phyloP scores from a whole-genome alignment of 2,797 vertebrate species.

The Microtus obscurus region DNA sequence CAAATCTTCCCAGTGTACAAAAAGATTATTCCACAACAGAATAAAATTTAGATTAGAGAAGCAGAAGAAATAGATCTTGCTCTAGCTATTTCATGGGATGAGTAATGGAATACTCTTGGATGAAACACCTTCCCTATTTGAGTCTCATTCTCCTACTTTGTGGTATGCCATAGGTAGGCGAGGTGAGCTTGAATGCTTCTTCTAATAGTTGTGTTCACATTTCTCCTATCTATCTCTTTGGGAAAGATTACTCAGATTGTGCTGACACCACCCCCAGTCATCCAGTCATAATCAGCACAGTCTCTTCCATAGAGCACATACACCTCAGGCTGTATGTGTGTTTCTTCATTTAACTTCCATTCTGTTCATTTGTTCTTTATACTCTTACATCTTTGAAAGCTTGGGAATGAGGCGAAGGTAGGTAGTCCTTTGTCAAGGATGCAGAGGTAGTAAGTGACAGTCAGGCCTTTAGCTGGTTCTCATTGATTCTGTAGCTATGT shows the following conservation, averaged over 20 bases:
- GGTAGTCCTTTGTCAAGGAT: conserved; percentile 35
- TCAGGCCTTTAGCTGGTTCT: conserved; percentile 24
- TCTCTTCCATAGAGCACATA: background rate
- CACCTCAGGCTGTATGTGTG: background rate
- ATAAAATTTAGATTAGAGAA: background rate
- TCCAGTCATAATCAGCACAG: background rate
- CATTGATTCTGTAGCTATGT: background rate
- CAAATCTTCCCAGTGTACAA: background rate
- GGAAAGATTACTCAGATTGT: background rate
- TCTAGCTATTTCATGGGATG: background rate
- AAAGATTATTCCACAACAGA: background rate
- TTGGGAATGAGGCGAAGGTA: background rate
- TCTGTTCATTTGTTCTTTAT: background rate
- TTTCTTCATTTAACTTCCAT: background rate
- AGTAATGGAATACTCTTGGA: background rate
- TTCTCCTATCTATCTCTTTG: background rate
- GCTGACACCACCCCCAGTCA: background rate
- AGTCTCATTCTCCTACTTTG: background rate
- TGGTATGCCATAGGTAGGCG: background rate
- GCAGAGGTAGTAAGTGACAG: background rate
- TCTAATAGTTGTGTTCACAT: background rate
- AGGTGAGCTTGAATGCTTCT: background rate
- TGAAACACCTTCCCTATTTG: background rate
- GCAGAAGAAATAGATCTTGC: conserved; percentile 45
- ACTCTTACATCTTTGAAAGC: background rate